Percentiles rank a stretch among this genome's conserved stretches.
Conservation (phyloP, 2,888 invertebrate species). For the Baccha elongata region DNA sequence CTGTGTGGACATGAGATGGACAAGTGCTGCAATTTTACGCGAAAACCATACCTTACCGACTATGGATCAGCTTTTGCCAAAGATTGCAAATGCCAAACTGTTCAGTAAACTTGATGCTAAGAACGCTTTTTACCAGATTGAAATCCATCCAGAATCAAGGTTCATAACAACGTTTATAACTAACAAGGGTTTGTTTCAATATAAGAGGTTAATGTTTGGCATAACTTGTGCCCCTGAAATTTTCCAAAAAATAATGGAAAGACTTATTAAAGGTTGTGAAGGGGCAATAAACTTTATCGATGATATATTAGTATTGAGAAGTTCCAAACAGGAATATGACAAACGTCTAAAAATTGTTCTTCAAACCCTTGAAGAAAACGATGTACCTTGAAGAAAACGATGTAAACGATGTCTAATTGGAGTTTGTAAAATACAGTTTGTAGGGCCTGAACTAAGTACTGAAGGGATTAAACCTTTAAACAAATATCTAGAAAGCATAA, state of each 20-base stretch:
- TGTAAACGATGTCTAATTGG: conserved; percentile 14
- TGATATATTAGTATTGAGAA: conserved; percentile 74
- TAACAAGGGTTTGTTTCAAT: conserved; percentile 78
- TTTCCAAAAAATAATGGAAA: conserved; percentile 80
- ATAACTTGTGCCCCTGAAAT: conserved; percentile 81
- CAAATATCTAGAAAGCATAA: conserved; percentile 32
- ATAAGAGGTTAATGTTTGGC: too few relatives aligned
- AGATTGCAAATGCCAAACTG: conserved; percentile 45
- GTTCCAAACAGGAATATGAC: conserved; percentile 15
- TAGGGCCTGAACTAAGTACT: conserved; percentile 76
- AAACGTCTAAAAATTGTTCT: conserved; percentile 10
- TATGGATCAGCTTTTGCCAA: too few relatives aligned
- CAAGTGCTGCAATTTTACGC: conserved; percentile 36
- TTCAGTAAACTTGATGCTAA: conserved; percentile 78
- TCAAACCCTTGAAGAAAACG: conserved; percentile 14
- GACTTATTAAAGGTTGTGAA: conserved; percentile 77
- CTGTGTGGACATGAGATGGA: too few relatives aligned
- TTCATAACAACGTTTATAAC: conserved; percentile 79
- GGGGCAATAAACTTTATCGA: too few relatives aligned
- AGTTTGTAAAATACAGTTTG: conserved; percentile 73
- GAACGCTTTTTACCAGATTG: conserved; percentile 79
- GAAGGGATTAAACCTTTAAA: conserved; percentile 75
- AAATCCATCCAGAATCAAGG: conserved; percentile 74
- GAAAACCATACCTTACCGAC: conserved; percentile 44
- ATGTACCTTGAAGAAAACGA: conserved; percentile 14